Base-by-base conservation (phyloP, 2,888 invertebrate genomes). In the Hyles lineata region DNA sequence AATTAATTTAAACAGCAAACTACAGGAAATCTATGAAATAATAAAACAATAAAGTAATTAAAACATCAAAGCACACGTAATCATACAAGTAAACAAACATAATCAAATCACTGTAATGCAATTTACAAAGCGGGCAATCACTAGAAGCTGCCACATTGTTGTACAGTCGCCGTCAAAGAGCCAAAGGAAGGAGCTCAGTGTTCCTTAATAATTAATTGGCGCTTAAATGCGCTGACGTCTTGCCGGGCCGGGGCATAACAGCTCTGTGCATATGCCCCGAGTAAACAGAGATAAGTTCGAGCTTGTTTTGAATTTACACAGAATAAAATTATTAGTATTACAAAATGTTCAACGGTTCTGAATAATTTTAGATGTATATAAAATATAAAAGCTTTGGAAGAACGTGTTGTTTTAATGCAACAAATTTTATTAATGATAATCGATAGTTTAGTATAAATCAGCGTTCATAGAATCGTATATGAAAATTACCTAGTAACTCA, bases 191-290 rank as follows among this genome's bases (percentile, higher is more conserved):
- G 87, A 89, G 88, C 89, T 88, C 85, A 86, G 85, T 81, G 86
- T 81, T 86, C 88, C 89, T 94, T 92, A 94, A 94, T 94, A 93
- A 94, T 94, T 94, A 94, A 94, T 93, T 90, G 91, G 85, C 90
- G 91, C 90, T 93, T 94, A 93, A 94, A 89, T 89, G 92, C 87
- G 92, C 91, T 89, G 93, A 92, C 93, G 92, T 94, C 93, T 93
- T 91, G 87, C 79, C 85, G 82, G 85, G 86, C 88, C 89, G 87
- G 87, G 84, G 88, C 78, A 85, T 91, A 90, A 90, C 89, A 85
- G 89, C 92, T 90, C 87, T 87, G 85, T 90, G 90, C 90, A 90
- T 89, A 87, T 88, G 87, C 84, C 83, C 78, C 76, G 75, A 82
- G 79, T 84, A 86, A 89, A 85, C 83, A 86, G 79, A 79, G 82